Evolutionary conservation across 2,888 invertebrate species (phyloP).

Genomic region (Sisyra nigra): DNA sequence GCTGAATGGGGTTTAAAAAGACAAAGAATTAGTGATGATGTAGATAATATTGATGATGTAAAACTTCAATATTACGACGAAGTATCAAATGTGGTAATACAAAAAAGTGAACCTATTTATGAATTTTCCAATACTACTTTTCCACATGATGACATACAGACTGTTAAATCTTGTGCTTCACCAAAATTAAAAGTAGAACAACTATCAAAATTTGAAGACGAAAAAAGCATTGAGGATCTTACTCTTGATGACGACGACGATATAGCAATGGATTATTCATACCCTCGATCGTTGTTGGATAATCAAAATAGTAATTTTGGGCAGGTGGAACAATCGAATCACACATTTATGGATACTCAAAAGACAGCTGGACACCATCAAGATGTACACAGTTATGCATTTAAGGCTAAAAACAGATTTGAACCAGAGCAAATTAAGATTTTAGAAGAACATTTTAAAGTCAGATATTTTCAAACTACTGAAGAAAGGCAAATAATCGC

Average conservation of each 20-base stretch:
- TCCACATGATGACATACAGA: constrained; percentile 17
- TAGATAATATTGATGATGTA: constrained; percentile 33
- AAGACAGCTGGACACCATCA: constrained; percentile 61
- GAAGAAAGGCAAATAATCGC: too few species aligned
- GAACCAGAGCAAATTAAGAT: too few species aligned
- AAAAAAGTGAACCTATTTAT: constrained; percentile 22
- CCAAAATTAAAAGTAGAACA: constrained; percentile 30
- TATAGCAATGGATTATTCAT: constrained; percentile 51
- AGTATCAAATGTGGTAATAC: constrained; percentile 35
- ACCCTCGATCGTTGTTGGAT: constrained; percentile 50
- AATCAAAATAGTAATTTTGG: constrained; percentile 54
- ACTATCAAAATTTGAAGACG: constrained; percentile 20
- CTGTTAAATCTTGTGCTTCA: constrained; percentile 24
- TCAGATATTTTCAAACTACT: too few species aligned
- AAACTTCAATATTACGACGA: constrained; percentile 30
- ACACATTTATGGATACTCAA: constrained; percentile 63
- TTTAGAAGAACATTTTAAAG: too few species aligned
- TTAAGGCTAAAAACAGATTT: too few species aligned
- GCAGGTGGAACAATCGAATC: constrained; percentile 41
- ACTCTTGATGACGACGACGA: constrained; percentile 67
- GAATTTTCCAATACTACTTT: constrained; percentile 18
- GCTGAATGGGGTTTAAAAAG: constrained; percentile 48
- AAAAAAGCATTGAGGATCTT: constrained; percentile 70
- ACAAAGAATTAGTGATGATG: constrained; percentile 40
- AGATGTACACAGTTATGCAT: constrained; percentile 89